Evolutionary conservation across 1,140 invertebrate species (phyloP).

Genomic region (Brachionus koreanus): DNA sequence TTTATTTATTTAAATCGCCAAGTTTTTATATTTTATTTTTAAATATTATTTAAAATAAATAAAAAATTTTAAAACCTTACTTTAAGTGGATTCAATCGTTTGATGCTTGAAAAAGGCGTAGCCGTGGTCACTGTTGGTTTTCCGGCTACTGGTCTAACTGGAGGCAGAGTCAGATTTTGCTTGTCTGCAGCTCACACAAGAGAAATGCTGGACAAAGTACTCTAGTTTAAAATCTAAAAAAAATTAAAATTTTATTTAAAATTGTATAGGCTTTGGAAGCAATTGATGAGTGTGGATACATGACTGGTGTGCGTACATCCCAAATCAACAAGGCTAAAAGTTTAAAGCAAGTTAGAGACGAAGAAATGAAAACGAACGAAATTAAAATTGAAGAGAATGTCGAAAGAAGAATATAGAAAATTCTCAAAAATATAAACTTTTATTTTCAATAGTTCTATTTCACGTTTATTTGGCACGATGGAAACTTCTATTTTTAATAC

Average conservation of each 20-base stretch:
- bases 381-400: background rate
- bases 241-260: background rate
- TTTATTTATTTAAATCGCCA: too few species aligned
- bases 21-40: too few species aligned
- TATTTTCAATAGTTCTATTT: background rate
- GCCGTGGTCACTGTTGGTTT: conserved; percentile 94
- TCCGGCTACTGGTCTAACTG: conserved; percentile 89
- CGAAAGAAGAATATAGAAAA: conserved; percentile 30
- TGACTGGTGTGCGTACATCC: conserved; percentile 54
- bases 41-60: background rate
- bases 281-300: conserved; percentile 54
- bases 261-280: conserved; percentile 59
- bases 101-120: conserved; percentile 73
- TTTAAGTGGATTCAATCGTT: conserved; percentile 64
- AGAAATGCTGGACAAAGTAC: conserved; percentile 76
- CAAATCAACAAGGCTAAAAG: conserved; percentile 13
- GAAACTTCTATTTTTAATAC: background rate
- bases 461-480: conserved; percentile 13
- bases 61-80: background rate
- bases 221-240: background rate
- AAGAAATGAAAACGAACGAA: background rate
- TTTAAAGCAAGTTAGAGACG: conserved; percentile 9
- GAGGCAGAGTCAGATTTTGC: conserved; percentile 89
- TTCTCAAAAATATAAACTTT: conserved; percentile 2
- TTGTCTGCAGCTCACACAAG: conserved; percentile 91